phyloP scores from a whole-genome alignment of 2,113 vertebrate species.

The Centropristis striata region DNA sequence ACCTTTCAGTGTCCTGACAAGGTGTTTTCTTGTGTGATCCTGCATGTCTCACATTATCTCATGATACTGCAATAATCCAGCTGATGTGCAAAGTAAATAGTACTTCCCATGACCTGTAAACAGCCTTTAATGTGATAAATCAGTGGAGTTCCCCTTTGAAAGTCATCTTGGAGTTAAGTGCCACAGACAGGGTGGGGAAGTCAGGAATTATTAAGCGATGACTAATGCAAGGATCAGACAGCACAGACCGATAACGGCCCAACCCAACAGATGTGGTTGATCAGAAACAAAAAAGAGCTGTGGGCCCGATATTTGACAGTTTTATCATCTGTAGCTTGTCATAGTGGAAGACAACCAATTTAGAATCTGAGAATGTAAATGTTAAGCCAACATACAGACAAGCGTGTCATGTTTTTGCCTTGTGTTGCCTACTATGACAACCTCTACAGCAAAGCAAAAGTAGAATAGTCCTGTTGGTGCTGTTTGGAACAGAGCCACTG shows the following conservation, averaged over 20 bases:
- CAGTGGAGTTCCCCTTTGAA: neutral
- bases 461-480: neutral
- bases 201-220: neutral
- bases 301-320: neutral
- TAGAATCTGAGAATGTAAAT: neutral
- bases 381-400: neutral
- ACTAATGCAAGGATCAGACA: conserved; percentile 1
- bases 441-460: neutral
- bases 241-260: neutral
- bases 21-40: too few species aligned
- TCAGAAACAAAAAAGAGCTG: neutral
- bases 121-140: neutral
- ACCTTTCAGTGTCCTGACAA: too few species aligned
- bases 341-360: neutral
- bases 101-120: neutral
- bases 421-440: neutral
- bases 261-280: neutral
- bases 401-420: neutral
- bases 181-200: neutral
- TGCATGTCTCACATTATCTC: too few species aligned
- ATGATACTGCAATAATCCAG: too few species aligned
- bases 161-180: neutral
- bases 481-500: neutral
- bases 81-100: too few species aligned
- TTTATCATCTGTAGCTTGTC: neutral